Conservation (phyloP, 2,113 vertebrate genomes). For the Sturnira hondurensis region DNA sequence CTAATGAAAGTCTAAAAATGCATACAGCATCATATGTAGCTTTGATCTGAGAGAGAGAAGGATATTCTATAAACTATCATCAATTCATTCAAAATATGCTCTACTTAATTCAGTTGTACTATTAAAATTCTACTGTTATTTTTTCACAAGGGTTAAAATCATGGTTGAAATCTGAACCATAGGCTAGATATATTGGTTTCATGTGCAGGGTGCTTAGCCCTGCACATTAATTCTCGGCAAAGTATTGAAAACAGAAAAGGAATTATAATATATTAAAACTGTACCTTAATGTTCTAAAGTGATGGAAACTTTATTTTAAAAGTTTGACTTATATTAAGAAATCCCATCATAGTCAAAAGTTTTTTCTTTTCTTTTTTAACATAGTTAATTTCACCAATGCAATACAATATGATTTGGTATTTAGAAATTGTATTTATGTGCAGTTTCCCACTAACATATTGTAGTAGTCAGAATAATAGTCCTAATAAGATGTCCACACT, state of each 20-base stretch:
- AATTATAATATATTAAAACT: conserved; percentile 60
- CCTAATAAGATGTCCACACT: neutral
- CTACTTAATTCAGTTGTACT: neutral
- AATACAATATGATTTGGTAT: neutral
- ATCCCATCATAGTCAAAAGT: neutral
- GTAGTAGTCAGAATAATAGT: neutral
- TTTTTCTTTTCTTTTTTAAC: neutral
- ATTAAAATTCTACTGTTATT: neutral
- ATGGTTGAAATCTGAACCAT: neutral
- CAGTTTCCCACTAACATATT: neutral
- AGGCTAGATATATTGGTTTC: neutral
- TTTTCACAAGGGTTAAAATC: neutral
- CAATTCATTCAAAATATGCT: neutral
- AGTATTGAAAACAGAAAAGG: conserved; percentile 59
- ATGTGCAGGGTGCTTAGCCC: neutral
- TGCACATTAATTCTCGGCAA: conserved; percentile 57
- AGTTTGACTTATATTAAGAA: neutral
- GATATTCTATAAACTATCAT: neutral
- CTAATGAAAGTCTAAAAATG: neutral
- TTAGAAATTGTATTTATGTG: neutral
- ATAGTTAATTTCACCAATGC: neutral
- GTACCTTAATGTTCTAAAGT: neutral
- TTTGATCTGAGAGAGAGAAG: neutral
- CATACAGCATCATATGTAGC: neutral
- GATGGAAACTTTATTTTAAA: neutral